These are phyloP conservation scores for Bergia puertoricense DNA, from an alignment of 92 coral and sea anemone genomes.

Conservation along the genomic window DNA sequence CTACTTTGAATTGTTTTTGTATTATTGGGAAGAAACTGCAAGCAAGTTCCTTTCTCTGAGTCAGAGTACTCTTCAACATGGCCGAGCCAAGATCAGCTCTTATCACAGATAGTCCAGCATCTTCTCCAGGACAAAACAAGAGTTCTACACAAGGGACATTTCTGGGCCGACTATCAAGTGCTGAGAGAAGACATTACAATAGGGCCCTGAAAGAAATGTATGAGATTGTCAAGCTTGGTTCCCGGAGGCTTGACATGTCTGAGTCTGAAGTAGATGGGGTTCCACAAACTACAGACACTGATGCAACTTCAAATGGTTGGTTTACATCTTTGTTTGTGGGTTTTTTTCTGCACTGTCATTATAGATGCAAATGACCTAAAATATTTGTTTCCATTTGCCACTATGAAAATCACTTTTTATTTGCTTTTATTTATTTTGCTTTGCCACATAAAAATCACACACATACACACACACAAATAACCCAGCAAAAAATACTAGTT, in stretches of 20 bases:
- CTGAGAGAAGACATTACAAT: conserved; percentile 86
- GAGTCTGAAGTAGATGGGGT: conserved; percentile 48
- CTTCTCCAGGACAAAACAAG: conserved; percentile 32
- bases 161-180: conserved; percentile 63
- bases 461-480: too few relatives aligned
- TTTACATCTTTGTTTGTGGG: neutral
- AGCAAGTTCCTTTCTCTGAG: neutral
- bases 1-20: too few relatives aligned
- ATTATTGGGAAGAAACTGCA: neutral
- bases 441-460: too few relatives aligned
- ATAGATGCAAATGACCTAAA: neutral
- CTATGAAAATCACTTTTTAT: neutral
- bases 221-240: conserved; percentile 83
- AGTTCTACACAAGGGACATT: conserved; percentile 12
- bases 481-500: too few relatives aligned
- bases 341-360: neutral
- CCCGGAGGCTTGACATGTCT: conserved; percentile 64
- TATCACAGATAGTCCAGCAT: conserved; percentile 26
- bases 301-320: conserved; percentile 50
- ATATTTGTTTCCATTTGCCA: neutral
- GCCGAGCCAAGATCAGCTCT: neutral
- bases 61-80: neutral
- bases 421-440: too few relatives aligned
- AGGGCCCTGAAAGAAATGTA: conserved; percentile 96
- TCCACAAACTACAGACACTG: conserved; percentile 63